Conservation (phyloP, 2,113 vertebrate genomes). For the Cromileptes altivelis region DNA sequence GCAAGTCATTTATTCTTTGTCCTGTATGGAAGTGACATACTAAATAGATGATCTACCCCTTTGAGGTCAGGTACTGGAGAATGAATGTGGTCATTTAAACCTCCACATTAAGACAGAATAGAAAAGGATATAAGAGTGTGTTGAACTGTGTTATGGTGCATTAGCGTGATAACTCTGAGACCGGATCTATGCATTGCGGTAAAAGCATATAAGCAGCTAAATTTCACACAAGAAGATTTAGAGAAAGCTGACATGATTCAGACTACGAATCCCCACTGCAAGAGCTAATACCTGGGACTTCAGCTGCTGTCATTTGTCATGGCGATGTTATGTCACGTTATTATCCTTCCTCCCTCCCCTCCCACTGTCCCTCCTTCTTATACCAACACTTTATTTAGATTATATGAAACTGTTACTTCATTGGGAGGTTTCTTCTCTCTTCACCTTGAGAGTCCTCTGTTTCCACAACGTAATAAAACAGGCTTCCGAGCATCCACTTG, state of each 20-base stretch:
- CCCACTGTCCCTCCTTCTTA: not conserved
- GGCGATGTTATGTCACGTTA: not conserved
- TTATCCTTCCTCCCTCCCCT: not conserved
- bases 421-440: not conserved
- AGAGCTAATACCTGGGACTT: conserved; percentile 19
- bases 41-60: too few relatives aligned
- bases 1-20: too few relatives aligned
- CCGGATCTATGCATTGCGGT: not conserved
- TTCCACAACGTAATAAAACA: not conserved
- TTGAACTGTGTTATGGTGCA: not conserved
- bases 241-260: conserved; percentile 26
- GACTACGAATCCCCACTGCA: conserved; percentile 3
- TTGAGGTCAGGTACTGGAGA: not conserved
- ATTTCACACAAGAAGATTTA: conserved; percentile 4
- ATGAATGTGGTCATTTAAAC: not conserved
- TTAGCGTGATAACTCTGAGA: not conserved
- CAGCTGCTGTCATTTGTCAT: conserved; percentile 47
- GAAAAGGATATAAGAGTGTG: not conserved
- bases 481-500: not conserved
- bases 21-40: not conserved
- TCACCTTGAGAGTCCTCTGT: not conserved
- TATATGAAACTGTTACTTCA: not conserved
- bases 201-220: conserved; percentile 2
- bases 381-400: not conserved
- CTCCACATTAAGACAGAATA: not conserved